Base-by-base conservation (phyloP, 2,888 invertebrate genomes). In the Acrobasis consociella region DNA sequence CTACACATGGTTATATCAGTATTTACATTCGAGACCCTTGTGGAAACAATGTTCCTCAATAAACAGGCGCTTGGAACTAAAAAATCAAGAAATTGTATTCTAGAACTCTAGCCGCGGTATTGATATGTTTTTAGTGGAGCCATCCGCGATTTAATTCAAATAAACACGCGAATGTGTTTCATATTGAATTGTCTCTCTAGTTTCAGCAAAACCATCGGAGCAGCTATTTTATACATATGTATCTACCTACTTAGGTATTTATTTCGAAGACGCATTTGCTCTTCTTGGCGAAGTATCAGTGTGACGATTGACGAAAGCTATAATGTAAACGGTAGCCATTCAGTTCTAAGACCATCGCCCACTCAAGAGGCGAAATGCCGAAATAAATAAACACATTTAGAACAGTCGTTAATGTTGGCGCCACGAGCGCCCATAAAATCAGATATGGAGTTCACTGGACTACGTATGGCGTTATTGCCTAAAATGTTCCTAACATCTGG, bases 381-480 rank as follows among this genome's bases (percentile, higher is more conserved):
- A 65, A 63, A 65, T 65, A 65, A 58, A 58, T 58, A 63, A 63
- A 63, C 61, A 39, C 38, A 62, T 65, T 61, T 58, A 61, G 53
- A 63, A 60, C 38, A 46, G 55, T 52, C 58, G 63, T 63, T 53
- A 60, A 53, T 59, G 64, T 58, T 52, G 56, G 49, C 55, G 60
- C 17, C 58, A 46, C 49, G 42, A 61, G 46, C 13, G 46, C 31
- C 42, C 60, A 69, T 74, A 72, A 73, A 72, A 70, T 67, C 69
- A 63, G 66, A 72, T 70, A 69, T 68, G 67, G 72, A 49, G 56
- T 15, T 62, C 46, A 51, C 55, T 67, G 67, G 63, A 53, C 51
- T 60, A 17, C 31, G 17, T 65, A 39, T 59, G 62, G 62, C 58
- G 65, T 65, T 63, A 62, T 66, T 59, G 60, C 68, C 68, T 64